Conservation (phyloP, 1,140 invertebrate species). For the Drosophila novamexicana region DNA sequence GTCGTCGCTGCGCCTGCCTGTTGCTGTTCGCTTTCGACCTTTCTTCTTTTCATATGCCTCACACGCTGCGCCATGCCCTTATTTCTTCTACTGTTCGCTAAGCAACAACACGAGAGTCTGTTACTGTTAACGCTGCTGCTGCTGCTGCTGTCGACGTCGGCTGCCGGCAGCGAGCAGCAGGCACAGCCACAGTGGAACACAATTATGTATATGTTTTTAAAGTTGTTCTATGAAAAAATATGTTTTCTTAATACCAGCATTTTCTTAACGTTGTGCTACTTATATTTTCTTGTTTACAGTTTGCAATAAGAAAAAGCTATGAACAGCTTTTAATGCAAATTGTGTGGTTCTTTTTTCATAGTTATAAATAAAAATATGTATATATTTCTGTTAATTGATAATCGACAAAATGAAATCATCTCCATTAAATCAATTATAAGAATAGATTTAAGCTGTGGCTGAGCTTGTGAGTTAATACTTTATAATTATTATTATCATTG, state of each 20-base stretch:
- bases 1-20: slow-evolving; percentile 20
- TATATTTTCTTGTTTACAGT: too few relatives aligned
- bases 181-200: slow-evolving; percentile 35
- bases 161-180: slow-evolving; percentile 14
- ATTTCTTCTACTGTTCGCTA: slow-evolving; percentile 59
- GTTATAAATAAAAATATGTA: too few relatives aligned
- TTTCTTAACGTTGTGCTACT: background rate
- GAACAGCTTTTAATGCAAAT: too few relatives aligned
- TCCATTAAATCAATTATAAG: too few relatives aligned
- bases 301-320: too few relatives aligned
- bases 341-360: too few relatives aligned
- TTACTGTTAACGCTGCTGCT: slow-evolving; percentile 61
- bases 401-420: too few relatives aligned
- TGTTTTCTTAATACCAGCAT: background rate
- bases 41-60: slow-evolving; percentile 64
- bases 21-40: slow-evolving; percentile 74
- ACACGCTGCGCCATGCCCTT: slow-evolving; percentile 68
- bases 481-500: background rate
- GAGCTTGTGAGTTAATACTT: too few relatives aligned
- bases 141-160: slow-evolving; percentile 11
- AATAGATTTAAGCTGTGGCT: too few relatives aligned
- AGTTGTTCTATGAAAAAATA: too few relatives aligned
- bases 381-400: too few relatives aligned
- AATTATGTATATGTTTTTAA: too few relatives aligned
- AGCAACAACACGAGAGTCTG: slow-evolving; percentile 58